Evolutionary conservation across 2,888 invertebrate species (phyloP), one percentile per base, ranked within the genome.

Genomic region (Autographa pulchrina): DNA sequence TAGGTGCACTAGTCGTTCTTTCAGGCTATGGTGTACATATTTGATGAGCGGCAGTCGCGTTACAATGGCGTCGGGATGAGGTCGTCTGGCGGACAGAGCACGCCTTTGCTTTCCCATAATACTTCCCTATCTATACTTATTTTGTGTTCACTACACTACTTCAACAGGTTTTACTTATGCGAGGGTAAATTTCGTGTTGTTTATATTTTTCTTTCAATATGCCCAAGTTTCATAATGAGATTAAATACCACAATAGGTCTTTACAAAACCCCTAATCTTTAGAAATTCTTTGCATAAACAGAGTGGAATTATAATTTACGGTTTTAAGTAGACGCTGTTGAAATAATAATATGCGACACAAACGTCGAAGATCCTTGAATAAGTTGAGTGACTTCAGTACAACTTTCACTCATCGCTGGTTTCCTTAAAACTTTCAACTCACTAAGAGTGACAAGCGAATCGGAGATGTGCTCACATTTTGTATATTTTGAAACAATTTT

Each of bases 51-150:
- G 85, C 88, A 91, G 90, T 87, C 92, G 85, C 87, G 88, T 87
- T 86, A 94, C 95, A 94, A 95, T 94, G 90, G 91, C 91, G 93
- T 83, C 92, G 92, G 91, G 93, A 92, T 92, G 95, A 92, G 94
- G 91, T 93, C 94, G 93, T 92, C 93, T 92, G 90, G 92, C 92
- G 90, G 88, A 87, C 87, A 85, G 79, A 84, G 84, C 85, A 86
- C 86, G 89, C 88, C 89, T 89, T 88, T 85, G 67, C 85, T 88
- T 85, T 85, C 83, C 82, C 77, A 81, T 86, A 85, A 85, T 81
- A 82, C 75, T 85, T 67, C 77, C 74, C 77, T 75, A 68, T 72
- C 68, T 60, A 54, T 72, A 72, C 73, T 75, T 82, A 72, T 75
- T 75, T 73, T 62, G 32, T 74, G 52, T 69, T 68, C 68, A 75